phyloP scores from a whole-genome alignment of 2,888 invertebrate species.

The Andrena hattorfiana region DNA sequence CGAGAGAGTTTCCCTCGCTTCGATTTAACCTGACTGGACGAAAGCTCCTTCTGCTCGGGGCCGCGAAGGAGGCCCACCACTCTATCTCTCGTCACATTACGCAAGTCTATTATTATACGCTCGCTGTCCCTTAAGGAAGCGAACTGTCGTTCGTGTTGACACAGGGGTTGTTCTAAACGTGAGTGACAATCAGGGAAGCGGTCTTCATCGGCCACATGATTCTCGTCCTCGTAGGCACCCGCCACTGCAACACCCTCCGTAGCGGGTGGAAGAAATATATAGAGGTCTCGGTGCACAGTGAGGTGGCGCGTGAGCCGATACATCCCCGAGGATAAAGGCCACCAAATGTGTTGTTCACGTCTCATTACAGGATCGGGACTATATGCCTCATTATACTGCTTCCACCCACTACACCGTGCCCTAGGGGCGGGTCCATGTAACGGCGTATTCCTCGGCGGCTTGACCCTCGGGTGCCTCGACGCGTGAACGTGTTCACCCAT shows the following conservation, averaged over 20 bases:
- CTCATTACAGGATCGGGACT: too few relatives aligned
- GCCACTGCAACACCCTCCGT: neutral
- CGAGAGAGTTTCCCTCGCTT: slow-evolving; percentile 13
- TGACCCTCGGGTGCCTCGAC: slow-evolving; percentile 49
- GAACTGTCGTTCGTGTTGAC: neutral
- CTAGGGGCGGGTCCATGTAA: slow-evolving; percentile 25
- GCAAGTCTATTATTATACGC: neutral
- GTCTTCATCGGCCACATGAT: neutral
- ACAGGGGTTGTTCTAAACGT: neutral
- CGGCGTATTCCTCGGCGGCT: slow-evolving; percentile 47
- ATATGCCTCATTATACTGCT: neutral
- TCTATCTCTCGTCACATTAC: slow-evolving; percentile 1
- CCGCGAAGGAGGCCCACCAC: slow-evolving; percentile 17
- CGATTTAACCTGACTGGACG: neutral
- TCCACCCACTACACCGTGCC: slow-evolving; percentile 18
- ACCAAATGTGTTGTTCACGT: too few relatives aligned
- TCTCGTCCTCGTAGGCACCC: too few relatives aligned
- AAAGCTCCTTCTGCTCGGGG: slow-evolving; percentile 2
- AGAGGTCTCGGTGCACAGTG: neutral
- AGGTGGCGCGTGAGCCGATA: too few relatives aligned
- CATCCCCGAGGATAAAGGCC: too few relatives aligned
- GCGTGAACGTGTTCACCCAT: slow-evolving; percentile 51
- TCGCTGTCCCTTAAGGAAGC: neutral
- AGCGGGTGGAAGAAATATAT: neutral
- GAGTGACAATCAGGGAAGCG: neutral